A percentile compares a stretch with the other conserved stretches of the same genome.
Conservation (phyloP, 2,113 vertebrate genomes). For the Struthidea cinerea region DNA sequence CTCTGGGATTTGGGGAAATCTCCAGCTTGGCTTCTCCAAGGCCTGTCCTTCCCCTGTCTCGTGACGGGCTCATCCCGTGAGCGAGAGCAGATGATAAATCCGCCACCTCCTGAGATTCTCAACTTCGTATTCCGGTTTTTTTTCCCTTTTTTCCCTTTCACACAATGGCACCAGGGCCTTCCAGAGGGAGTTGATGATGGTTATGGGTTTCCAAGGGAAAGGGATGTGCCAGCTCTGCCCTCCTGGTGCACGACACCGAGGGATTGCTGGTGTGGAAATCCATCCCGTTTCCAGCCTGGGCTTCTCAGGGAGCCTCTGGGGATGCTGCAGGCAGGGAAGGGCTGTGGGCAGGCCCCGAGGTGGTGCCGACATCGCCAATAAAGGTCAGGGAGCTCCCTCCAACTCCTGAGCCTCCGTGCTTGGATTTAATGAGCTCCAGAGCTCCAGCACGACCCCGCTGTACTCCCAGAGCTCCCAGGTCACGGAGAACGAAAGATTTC, state of each 20-base stretch:
- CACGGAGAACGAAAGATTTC: not conserved
- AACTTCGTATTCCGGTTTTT: not conserved
- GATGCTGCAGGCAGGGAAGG: not conserved
- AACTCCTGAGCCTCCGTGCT: not conserved
- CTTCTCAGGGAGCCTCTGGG: not conserved
- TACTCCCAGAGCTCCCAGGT: not conserved
- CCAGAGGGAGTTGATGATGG: not conserved
- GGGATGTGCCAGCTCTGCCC: not conserved
- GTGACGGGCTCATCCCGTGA: not conserved
- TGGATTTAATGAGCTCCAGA: conserved; percentile 30
- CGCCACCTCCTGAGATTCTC: not conserved
- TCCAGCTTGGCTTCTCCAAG: not conserved
- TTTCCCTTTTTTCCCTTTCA: not conserved
- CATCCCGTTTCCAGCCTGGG: not conserved
- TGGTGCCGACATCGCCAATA: not conserved
- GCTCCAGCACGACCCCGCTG: not conserved
- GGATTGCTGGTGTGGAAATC: not conserved
- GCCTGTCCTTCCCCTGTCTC: not conserved
- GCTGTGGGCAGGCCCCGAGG: not conserved
- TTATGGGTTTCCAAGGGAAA: not conserved
- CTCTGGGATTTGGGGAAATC: not conserved
- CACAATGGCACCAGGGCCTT: not conserved
- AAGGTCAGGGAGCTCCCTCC: not conserved
- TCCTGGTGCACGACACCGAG: not conserved
- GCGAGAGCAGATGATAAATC: not conserved